phyloP scores from a whole-genome alignment of 2,888 invertebrate genomes.

The Drosophila dives region DNA sequence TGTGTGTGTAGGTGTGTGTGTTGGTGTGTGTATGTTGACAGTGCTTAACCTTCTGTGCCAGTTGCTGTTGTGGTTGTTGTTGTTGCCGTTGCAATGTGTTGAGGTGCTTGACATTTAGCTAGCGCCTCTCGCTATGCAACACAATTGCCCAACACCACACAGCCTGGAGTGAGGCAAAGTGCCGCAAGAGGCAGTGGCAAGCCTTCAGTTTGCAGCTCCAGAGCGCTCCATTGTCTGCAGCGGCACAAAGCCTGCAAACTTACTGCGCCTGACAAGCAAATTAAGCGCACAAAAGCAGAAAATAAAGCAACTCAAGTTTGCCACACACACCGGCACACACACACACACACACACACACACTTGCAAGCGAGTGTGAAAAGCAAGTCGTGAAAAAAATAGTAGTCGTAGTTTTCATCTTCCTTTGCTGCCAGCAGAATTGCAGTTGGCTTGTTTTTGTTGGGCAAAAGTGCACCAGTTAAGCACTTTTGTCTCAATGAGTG shows the following conservation, averaged over 20 bases:
- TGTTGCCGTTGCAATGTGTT: conserved; percentile 48
- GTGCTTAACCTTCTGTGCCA: conserved; percentile 69
- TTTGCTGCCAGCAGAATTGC: not conserved
- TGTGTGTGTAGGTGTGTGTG: not conserved
- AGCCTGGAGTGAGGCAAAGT: conserved; percentile 33
- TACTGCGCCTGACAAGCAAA: conserved; percentile 71
- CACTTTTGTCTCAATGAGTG: conserved; percentile 81
- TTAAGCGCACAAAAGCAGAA: conserved; percentile 74
- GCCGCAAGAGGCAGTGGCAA: conserved; percentile 11
- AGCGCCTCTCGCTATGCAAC: conserved; percentile 69
- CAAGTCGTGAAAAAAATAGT: conserved; percentile 56
- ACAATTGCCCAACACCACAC: conserved; percentile 40
- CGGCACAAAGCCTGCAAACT: conserved; percentile 59
- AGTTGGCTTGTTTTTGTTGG: conserved; percentile 40
- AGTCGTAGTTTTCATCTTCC: conserved; percentile 35
- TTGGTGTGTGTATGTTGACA: conserved; percentile 7
- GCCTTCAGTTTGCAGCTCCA: conserved; percentile 3
- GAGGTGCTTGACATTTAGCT: conserved; percentile 74
- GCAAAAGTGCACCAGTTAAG: conserved; percentile 77
- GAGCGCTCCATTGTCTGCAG: conserved; percentile 49
- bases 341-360: not conserved
- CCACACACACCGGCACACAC: not conserved
- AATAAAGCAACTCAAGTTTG: conserved; percentile 62
- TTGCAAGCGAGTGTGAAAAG: conserved; percentile 25
- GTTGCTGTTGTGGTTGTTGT: not conserved